phyloP scores from a whole-genome alignment of 2,797 vertebrate species.

The Pygocentrus nattereri region DNA sequence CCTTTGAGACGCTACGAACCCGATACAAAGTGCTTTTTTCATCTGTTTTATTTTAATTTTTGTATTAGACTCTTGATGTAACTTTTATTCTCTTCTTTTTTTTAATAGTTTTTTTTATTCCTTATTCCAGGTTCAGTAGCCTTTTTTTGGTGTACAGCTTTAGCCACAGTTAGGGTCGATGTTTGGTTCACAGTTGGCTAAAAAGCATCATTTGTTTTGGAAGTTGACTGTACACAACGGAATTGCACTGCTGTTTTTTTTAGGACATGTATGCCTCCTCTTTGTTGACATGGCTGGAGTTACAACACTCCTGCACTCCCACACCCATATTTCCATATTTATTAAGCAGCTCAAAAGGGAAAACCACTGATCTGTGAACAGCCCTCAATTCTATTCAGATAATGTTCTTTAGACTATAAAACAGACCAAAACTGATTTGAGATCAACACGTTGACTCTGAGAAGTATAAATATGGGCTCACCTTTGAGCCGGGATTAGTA shows the following conservation, averaged over 20 bases:
- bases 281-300: not conserved
- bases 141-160: not conserved
- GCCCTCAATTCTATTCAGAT: not conserved
- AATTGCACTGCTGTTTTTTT: not conserved
- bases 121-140: not conserved
- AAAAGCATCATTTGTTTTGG: not conserved
- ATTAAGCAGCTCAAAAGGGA: not conserved
- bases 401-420: not conserved
- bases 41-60: not conserved
- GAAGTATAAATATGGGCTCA: not conserved
- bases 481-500: not conserved
- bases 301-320: too few relatives aligned
- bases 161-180: conserved; percentile 21
- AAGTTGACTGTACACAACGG: not conserved
- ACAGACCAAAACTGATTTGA: not conserved
- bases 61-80: not conserved
- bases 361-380: conserved; percentile 2
- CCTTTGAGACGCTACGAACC: conserved; percentile 34
- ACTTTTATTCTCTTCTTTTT: not conserved
- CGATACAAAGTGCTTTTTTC: not conserved
- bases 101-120: not conserved
- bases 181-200: not conserved
- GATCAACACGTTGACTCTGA: not conserved
- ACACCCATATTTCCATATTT: not conserved
- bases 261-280: not conserved